Evolutionary conservation across 2,113 vertebrate species (phyloP), one percentile per base, ranked within the genome.

Genomic region (Nestor notabilis): DNA sequence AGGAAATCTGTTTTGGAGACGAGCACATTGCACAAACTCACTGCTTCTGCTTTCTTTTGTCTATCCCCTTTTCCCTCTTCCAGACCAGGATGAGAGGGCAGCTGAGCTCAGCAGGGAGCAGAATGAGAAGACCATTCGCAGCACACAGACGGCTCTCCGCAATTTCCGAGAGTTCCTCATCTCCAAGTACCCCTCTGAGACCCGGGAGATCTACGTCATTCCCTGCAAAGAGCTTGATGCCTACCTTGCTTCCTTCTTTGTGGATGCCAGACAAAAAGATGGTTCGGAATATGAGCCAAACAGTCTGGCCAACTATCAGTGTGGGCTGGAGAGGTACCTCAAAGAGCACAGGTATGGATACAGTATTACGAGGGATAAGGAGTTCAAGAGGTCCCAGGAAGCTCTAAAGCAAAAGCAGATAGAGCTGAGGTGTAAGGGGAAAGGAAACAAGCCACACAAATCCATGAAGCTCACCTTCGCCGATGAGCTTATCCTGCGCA

Each of bases 401-500:
- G 98, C 98, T 69, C 96, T 99, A 55, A 99, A 99, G 61, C 98
- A 99, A 94, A 99, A 99, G 92, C 98, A 99, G 76, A 98, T 98
- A 35, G 98, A 98, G 77, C 97, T 99, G 46, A 97, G 98, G 63
- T 98, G 99, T 96, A 99, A 96, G 98, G 97, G 98, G n/a, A 99
- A 99, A 84, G 99, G 98, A 41, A 99, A 99, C 76, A 99, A 99
- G 91, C 98, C 98, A 2, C 98, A 99, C 95, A 99, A 99, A 74
- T 99, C 98, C 72, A 99, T 99, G 98, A 99, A 99, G 90, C 98
- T 99, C 70, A 99, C 98, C 65, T 98, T 99, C 89, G 98, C 98
- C 2, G 98, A 99, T 29, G 98, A 99, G 74, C 98, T 99, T 91
- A 99, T 99, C 64, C 95, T 99, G 43, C 98, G 98, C 33, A 99